A percentile compares a stretch with the other conserved stretches of the same genome.
phyloP scores from a whole-genome alignment of 2,888 invertebrate species.

The Lamellibrachia columna region DNA sequence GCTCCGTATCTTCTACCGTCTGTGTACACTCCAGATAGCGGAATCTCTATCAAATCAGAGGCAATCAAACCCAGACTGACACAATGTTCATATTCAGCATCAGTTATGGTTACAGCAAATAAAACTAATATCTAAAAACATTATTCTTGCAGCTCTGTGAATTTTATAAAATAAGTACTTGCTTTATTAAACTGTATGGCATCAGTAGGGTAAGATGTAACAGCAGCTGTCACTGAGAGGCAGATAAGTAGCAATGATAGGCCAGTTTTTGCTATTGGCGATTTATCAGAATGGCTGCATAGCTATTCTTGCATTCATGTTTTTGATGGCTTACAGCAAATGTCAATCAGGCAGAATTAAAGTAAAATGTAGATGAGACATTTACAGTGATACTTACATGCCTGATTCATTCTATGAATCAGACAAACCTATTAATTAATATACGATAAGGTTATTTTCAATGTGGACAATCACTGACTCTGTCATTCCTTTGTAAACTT shows the following conservation, averaged over 20 bases:
- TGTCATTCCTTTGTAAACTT: not conserved
- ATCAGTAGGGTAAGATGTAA: not conserved
- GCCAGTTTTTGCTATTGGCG: not conserved
- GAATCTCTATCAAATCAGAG: not conserved
- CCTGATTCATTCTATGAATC: not conserved
- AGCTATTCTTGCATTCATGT: not conserved
- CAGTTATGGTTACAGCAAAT: not conserved
- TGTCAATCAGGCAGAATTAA: not conserved
- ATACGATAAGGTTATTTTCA: not conserved
- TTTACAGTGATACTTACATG: not conserved
- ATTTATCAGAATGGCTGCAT: not conserved
- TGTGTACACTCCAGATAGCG: not conserved
- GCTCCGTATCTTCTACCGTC: not conserved
- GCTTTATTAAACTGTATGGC: not conserved
- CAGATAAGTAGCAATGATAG: not conserved
- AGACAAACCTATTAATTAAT: not conserved
- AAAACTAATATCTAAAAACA: not conserved
- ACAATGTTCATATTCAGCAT: not conserved
- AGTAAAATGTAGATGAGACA: not conserved
- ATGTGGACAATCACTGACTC: not conserved
- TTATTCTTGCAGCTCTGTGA: not conserved
- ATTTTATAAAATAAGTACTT: not conserved
- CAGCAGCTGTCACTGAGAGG: not conserved
- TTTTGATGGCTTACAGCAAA: too few relatives aligned
- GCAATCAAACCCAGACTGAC: not conserved